phyloP scores from a whole-genome alignment of 1,140 invertebrate genomes.

The Trichogramma pretiosum region DNA sequence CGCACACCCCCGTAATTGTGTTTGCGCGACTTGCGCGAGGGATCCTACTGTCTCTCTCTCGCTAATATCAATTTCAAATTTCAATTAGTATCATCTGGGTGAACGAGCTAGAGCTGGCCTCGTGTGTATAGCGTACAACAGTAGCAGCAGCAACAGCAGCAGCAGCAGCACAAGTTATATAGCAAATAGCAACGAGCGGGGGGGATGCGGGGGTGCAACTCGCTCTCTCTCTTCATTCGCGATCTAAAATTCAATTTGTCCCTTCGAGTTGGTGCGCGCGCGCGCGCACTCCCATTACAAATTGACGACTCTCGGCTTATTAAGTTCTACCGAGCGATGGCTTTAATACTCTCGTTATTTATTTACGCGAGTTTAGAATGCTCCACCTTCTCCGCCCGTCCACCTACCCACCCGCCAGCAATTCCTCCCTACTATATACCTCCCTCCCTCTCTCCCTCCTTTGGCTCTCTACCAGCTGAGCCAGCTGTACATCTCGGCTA shows the following conservation, averaged over 20 bases:
- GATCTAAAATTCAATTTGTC: slow-evolving; percentile 50
- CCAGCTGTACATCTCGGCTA: no score
- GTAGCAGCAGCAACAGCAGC: no score
- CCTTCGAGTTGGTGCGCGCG: slow-evolving; percentile 30
- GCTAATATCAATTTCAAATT: slow-evolving; percentile 51
- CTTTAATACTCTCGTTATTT: slow-evolving; percentile 43
- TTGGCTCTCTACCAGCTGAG: not conserved
- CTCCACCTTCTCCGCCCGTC: slow-evolving; percentile 1
- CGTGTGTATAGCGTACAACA: no score
- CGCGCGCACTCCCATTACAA: slow-evolving; percentile 35
- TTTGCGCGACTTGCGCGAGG: slow-evolving; percentile 29
- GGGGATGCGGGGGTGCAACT: no score
- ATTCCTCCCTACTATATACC: not conserved
- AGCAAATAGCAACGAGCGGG: no score
- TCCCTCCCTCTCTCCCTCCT: not conserved
- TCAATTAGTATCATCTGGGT: slow-evolving; percentile 48
- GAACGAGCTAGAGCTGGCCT: slow-evolving; percentile 24
- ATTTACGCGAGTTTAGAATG: slow-evolving; percentile 45
- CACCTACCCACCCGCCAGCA: no score
- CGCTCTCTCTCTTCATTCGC: slow-evolving; percentile 31
- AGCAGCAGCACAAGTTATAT: no score
- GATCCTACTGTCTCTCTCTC: no score
- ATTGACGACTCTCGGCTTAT: slow-evolving; percentile 44
- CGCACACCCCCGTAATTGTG: slow-evolving; percentile 40
- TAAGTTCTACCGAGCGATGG: slow-evolving; percentile 43